Conservation (phyloP, 2,113 vertebrate species). For the Camelus bactrianus region DNA sequence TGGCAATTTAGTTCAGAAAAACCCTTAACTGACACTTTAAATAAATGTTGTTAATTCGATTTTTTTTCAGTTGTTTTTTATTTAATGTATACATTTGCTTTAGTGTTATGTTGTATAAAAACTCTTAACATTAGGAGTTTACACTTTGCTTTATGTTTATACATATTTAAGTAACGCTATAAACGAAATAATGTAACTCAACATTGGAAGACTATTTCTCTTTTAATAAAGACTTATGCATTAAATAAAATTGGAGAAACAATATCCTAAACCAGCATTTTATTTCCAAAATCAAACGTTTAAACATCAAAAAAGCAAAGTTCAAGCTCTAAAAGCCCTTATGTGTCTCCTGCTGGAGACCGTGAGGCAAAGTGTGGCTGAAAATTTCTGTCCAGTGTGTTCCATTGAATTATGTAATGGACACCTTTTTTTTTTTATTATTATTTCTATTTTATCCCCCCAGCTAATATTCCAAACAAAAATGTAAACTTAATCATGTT, state of each 20-base stretch:
- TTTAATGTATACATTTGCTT: constrained; percentile 67
- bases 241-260: constrained; percentile 21
- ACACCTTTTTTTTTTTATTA: not conserved
- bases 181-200: constrained; percentile 68
- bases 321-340: not conserved
- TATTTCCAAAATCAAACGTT: constrained; percentile 35
- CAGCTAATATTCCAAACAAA: constrained; percentile 48
- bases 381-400: not conserved
- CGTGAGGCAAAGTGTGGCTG: not conserved
- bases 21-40: constrained; percentile 55
- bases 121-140: constrained; percentile 46
- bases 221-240: not conserved
- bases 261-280: not conserved
- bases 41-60: constrained; percentile 68
- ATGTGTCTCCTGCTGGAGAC: not conserved
- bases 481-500: not conserved
- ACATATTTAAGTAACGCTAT: constrained; percentile 63
- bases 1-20: constrained; percentile 51
- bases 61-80: constrained; percentile 65
- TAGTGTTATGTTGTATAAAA: constrained; percentile 62
- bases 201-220: not conserved
- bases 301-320: not conserved
- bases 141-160: constrained; percentile 67
- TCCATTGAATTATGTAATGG: constrained; percentile 44
- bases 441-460: constrained; percentile 20